Evolutionary conservation across 2,113 vertebrate genomes (phyloP).

Genomic region (Gallinago jamesoni): DNA sequence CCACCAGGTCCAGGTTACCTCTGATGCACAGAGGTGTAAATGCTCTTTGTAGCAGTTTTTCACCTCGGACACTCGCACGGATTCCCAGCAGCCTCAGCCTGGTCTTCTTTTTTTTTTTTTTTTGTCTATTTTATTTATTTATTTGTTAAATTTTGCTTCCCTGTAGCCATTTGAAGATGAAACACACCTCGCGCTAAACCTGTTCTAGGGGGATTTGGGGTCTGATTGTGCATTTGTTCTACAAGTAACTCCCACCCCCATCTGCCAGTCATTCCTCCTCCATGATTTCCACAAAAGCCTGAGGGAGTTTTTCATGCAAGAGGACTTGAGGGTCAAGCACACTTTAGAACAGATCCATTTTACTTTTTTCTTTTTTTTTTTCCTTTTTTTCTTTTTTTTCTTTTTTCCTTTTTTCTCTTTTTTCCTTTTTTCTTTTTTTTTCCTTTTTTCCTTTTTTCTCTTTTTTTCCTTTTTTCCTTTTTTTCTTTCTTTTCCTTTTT

Average conservation of each 20-base stretch:
- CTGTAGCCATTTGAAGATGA: neutral
- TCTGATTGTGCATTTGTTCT: constrained; percentile 50
- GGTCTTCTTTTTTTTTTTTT: no score
- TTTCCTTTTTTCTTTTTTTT: no score
- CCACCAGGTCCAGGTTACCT: neutral
- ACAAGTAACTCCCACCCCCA: constrained; percentile 15
- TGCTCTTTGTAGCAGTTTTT: neutral
- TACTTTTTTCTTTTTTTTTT: neutral
- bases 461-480: no score
- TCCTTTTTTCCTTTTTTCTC: no score
- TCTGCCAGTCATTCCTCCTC: neutral
- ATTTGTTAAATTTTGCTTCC: neutral
- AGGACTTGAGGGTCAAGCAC: constrained; percentile 44
- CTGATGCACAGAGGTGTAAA: neutral
- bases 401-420: no score
- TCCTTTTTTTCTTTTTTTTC: no score
- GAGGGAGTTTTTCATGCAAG: constrained; percentile 20
- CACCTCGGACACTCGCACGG: accelerated
- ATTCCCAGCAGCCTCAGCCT: neutral
- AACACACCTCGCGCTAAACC: neutral
- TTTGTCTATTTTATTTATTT: no score
- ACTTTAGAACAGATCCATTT: constrained; percentile 13
- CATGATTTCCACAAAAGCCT: constrained; percentile 45
- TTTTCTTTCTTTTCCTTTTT: no score
- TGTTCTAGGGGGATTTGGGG: neutral